Evolutionary conservation across 1,140 invertebrate species (phyloP), one percentile per base, ranked within the genome.

Genomic region (Drosophila aff.): DNA sequence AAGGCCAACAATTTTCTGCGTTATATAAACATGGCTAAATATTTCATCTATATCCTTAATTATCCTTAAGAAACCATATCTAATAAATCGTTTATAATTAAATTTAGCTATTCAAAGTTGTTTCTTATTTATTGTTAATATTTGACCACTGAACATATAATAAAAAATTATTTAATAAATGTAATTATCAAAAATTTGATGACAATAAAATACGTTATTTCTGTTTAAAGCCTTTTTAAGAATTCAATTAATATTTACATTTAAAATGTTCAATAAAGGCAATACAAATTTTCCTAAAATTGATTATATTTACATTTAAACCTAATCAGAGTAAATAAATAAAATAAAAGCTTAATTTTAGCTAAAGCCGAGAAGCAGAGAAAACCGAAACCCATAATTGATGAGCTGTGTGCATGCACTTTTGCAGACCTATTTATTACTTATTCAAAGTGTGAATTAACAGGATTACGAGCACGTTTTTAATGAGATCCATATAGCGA

Each of bases 401-500:
- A 55, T 55, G 33, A 55, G 21, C 33, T 40, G 33, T 23, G 33
- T 40, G 21, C 15, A 33, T 33, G 16, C 57, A 23, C 10, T 65
- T 62, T 44, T 23, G 3, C 52, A 43, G 28, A 31, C 13, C 26
- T 43, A 33, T 31, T 63, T 26, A 66, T 71, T 18, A 46, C 31
- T 50, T 33, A 64, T 40, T 49, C 23, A 63, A 40, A 40, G 23
- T 38, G 59, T 38, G 23, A 49, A 31, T 46, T 36, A 31, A 44
- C 26, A 16, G 63, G 31, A 46, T 53, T 31, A 67, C 28, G 31
- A 55, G 40, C 52, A 46, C 10, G 53, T 57, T 38, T 55, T 57
- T 67, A 68, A 67, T 69, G 47, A 38, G 31, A 43, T 8, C n/a
- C 63, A 67, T 68, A 67, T 23, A 71, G 47, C 36, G 53, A 7